Percentiles rank a stretch among this genome's conserved stretches.
These are phyloP conservation scores for Hipparchia sbordonii DNA, from an alignment of 2,888 invertebrate genomes.

Conservation along the genomic window DNA sequence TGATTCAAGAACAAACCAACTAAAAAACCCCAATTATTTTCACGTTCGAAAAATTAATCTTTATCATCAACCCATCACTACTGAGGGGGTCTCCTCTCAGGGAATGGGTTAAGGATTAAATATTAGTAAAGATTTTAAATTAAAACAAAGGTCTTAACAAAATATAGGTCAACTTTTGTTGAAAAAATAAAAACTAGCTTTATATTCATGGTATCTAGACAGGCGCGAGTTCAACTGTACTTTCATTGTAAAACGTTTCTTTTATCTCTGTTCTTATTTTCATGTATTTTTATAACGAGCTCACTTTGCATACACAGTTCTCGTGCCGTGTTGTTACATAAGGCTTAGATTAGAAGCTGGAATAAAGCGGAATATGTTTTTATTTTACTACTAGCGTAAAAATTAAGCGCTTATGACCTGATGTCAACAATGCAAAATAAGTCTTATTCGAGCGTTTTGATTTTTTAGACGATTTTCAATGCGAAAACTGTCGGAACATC, in stretches of 20 bases:
- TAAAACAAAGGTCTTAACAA: neutral
- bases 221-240: neutral
- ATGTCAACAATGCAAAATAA: no score
- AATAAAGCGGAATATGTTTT: neutral
- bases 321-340: neutral
- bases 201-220: conserved; percentile 7
- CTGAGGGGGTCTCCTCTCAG: no score
- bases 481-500: no score
- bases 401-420: neutral
- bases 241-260: conserved; percentile 16
- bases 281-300: conserved; percentile 24
- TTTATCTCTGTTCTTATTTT: conserved; percentile 27
- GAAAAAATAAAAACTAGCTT: neutral
- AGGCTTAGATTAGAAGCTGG: neutral
- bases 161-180: conserved; percentile 18
- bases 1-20: no score
- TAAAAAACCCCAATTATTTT: no score
- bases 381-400: neutral
- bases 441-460: no score
- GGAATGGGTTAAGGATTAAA: neutral
- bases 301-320: conserved; percentile 12
- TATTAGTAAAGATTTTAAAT: neutral
- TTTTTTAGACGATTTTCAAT: no score
- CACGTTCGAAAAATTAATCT: no score
- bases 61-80: no score